Evolutionary conservation across 2,113 vertebrate genomes (phyloP).

Genomic region (Tragelaphus strepsiceros): DNA sequence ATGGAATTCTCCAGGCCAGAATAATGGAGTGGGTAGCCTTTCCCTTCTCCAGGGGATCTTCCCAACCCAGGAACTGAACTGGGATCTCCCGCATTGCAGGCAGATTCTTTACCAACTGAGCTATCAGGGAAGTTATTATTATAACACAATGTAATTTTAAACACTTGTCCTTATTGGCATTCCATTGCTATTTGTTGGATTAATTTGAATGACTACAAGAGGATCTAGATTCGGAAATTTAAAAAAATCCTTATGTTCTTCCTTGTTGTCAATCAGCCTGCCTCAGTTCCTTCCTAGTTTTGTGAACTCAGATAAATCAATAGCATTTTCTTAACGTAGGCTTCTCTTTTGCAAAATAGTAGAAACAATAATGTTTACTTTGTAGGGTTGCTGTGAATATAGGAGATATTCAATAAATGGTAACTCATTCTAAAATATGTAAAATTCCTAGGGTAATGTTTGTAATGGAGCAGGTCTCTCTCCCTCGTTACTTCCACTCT

Average conservation of each 20-base stretch:
- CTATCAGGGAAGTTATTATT: background rate
- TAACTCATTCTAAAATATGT: background rate
- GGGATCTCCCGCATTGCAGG: background rate
- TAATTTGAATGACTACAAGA: background rate
- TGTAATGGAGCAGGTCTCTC: background rate
- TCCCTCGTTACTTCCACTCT: rapidly evolving
- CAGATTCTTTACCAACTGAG: background rate
- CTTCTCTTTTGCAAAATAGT: background rate
- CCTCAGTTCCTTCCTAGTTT: background rate
- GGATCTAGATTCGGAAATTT: background rate
- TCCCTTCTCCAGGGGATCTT: background rate
- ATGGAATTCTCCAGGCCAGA: background rate
- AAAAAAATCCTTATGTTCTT: background rate
- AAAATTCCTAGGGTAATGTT: background rate
- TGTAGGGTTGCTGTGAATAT: background rate
- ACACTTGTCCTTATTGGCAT: background rate
- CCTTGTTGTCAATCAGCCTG: background rate
- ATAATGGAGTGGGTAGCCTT: background rate
- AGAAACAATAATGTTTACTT: background rate
- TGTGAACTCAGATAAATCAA: background rate
- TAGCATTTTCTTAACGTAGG: background rate
- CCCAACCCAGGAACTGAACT: background rate
- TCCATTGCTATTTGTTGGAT: background rate
- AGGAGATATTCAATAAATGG: background rate
- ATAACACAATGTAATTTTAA: background rate